A percentile compares a stretch with the other conserved stretches of the same genome.
phyloP scores from a whole-genome alignment of 2,113 vertebrate genomes.

The Takifugu bimaculatus region DNA sequence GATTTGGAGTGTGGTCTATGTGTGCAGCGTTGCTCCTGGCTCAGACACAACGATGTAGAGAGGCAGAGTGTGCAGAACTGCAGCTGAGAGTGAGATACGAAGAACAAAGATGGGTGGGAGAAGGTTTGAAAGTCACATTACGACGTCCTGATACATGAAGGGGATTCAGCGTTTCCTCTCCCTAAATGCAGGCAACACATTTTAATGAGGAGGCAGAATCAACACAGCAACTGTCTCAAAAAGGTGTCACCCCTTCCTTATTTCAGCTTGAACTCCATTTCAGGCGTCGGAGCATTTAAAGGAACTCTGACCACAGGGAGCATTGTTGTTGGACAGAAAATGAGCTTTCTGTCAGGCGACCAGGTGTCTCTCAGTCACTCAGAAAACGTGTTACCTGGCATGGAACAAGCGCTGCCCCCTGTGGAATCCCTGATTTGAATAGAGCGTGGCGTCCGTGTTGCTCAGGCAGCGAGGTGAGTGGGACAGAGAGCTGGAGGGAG shows the following conservation, averaged over 20 bases:
- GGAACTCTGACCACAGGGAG: not conserved
- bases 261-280: not conserved
- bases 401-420: not conserved
- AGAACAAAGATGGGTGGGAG: conserved; percentile 17
- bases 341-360: conserved; percentile 26
- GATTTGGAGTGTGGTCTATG: conserved; percentile 53
- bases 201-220: no score
- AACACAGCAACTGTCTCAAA: no score
- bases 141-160: conserved; percentile 32
- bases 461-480: not conserved
- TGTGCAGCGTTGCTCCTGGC: conserved; percentile 23
- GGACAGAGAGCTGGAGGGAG: conserved; percentile 24
- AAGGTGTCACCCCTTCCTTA: no score
- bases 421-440: conserved; percentile 10
- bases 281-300: conserved; percentile 6
- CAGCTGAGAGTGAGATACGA: not conserved
- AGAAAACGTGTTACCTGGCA: not conserved
- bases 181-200: no score
- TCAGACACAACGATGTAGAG: not conserved
- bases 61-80: conserved; percentile 1
- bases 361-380: conserved; percentile 22
- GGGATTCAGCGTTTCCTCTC: conserved; percentile 37
- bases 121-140: conserved; percentile 28
- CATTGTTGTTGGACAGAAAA: conserved; percentile 10
- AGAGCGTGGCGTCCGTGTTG: not conserved